Base-by-base conservation (phyloP, 2,797 vertebrate species). In the Parotocinclus haroldoi region DNA sequence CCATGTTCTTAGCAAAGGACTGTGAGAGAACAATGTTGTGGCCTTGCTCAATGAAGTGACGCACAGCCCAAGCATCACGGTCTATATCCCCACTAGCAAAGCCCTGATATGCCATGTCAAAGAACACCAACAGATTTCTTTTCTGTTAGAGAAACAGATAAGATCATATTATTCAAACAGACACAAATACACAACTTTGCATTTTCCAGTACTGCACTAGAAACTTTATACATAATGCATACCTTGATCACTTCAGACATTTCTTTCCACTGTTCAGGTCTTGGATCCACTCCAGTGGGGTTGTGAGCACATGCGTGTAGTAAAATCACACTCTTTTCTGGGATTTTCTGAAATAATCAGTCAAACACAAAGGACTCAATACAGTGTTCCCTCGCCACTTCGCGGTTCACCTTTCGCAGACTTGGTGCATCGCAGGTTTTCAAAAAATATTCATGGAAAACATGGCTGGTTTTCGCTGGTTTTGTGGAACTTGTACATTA, bases 101-200 rank as follows among this genome's bases (percentile, higher is more conserved):
- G 75, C 97, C 97, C 85, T 99, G 97, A 77, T 99, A 99, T 36
- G 96, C 97, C 97, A 99, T 99, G 87, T 99, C 97, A 3, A 99
- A 99, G 84, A 96, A 99, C n/a, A 89, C 90, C 0, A 98, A 92
- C 72, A 99, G 92, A 62, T 95, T 94, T 78, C 87, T 93, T 91
- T 98, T 95, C 97, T 98, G 84, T 68, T 50, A 77, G 63, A 55
- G 48, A 27, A 9, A 70, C n/a, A 71, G 0, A 53, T 6, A 9
- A 42, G 52, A 9, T 9, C 17, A 11, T 9, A 45, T 54, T 16
- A 53, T 50, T 51, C 16, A 39, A n/a, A 42, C 19, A 5, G 2
- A 2, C 27, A 27, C 27, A 27, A 27, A 2, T 2, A 27, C 2
- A 27, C 5, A 27, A 27, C 27, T 27, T 27, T 5, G 5, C 27